Conservation (phyloP, 1,140 invertebrate genomes). For the Bombyx mandarina region DNA sequence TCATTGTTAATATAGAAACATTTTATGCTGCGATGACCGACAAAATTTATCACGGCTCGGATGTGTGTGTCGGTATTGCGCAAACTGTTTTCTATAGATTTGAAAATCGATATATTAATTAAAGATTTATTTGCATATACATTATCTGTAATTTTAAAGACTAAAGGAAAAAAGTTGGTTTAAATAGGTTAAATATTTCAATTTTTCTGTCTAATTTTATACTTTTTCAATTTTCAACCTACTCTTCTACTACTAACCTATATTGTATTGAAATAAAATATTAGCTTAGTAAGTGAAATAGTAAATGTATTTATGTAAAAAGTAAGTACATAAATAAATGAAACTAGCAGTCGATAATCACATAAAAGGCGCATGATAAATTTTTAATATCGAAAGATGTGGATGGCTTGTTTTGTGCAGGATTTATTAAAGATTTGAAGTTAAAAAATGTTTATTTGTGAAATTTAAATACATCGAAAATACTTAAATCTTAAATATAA, state of each 20-base stretch:
- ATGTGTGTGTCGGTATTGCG: constrained; percentile 60
- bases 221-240: neutral
- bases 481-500: no score
- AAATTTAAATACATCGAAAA: no score
- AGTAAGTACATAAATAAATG: no score
- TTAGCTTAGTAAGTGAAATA: neutral
- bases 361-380: no score
- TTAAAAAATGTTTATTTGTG: no score
- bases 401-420: no score
- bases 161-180: neutral
- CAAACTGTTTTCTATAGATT: constrained; percentile 28
- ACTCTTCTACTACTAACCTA: neutral
- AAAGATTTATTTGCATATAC: neutral
- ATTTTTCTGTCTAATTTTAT: no score
- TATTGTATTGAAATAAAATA: neutral
- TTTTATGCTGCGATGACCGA: constrained; percentile 27
- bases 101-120: neutral
- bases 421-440: no score
- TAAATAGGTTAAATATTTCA: neutral
- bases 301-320: no score
- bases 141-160: neutral
- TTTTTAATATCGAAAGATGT: no score
- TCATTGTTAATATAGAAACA: no score
- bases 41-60: constrained; percentile 67
- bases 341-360: no score